Evolutionary conservation across 2,888 invertebrate genomes (phyloP), one percentile per base, ranked within the genome.

Genomic region (Phasia obesa): DNA sequence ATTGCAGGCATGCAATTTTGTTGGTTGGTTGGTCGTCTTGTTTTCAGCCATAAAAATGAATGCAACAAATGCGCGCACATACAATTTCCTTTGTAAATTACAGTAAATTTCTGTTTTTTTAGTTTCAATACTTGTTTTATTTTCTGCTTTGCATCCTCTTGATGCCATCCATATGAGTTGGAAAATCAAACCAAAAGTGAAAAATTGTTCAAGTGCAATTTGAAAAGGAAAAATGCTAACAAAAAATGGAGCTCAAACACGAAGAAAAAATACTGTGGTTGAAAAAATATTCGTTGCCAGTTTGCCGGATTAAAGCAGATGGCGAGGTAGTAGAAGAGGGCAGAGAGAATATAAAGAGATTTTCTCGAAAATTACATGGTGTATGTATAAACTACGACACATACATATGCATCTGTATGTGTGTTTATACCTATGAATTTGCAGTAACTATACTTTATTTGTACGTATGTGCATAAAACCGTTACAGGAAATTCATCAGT

Each of bases 401-500:
- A 21, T 59, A 67, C 13, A 49, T 49, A 23, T 42, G 11, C 42
- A 47, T 47, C 6, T 19, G 19, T 21, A 47, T 19, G 11, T 69
- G 9, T 49, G 15, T 65, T 3, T 44, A 25, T 25, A 19, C 27
- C 6, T 42, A 31, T 70, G 47, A 15, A 47, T 59, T 47, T 42
- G 13, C 25, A 38, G 11, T 21, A 2, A 35, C 49, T 13, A n/a
- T n/a, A 51, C 23, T 60, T 51, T 38, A 49, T 42, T 44, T 55
- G 44, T 51, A 53, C 25, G 60, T 80, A 60, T 73, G 74, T 69
- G 64, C 65, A 83, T 49, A 55, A 82, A 71, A 75, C 75, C 70
- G 75, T 80, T 71, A 62, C 79, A 83, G 83, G 83, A 83, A 83
- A 83, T 83, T 83, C 83, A 79, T 83, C 83, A 83, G 83, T 76